phyloP scores from a whole-genome alignment of 2,888 invertebrate genomes.

The Dexiosoma caninum region DNA sequence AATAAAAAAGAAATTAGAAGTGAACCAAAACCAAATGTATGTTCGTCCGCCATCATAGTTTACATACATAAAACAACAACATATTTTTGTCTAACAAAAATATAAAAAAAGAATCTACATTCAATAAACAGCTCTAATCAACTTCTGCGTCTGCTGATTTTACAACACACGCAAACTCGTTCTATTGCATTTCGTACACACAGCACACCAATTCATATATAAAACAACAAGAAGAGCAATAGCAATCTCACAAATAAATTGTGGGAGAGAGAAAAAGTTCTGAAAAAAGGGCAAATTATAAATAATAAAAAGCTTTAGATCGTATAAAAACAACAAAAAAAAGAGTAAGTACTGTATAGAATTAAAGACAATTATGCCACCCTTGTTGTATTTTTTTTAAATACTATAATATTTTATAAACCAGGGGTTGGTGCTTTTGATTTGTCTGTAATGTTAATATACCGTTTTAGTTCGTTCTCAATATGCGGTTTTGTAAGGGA shows the following conservation, averaged over 20 bases:
- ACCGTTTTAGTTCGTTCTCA: background rate
- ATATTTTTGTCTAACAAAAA: constrained; percentile 53
- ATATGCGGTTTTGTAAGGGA: background rate
- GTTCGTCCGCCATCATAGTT: constrained; percentile 57
- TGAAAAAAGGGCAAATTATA: constrained; percentile 7
- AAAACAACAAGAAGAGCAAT: constrained; percentile 9
- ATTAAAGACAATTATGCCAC: background rate
- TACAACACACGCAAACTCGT: constrained; percentile 51
- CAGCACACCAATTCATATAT: constrained; percentile 8
- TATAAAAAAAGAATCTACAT: constrained; percentile 21
- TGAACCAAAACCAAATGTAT: constrained; percentile 50
- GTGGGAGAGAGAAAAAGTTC: constrained; percentile 32
- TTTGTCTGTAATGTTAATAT: background rate
- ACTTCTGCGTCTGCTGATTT: constrained; percentile 55
- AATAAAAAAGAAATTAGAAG: constrained; percentile 38
- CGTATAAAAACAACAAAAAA: constrained; percentile 21
- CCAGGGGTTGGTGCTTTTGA: constrained; percentile 15
- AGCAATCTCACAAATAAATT: background rate
- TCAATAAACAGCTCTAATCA: constrained; percentile 47
- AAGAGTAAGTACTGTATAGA: constrained; percentile 28
- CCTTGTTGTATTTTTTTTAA: background rate
- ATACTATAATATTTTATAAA: background rate
- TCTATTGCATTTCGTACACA: background rate
- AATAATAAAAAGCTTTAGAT: constrained; percentile 19
- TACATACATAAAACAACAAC: constrained; percentile 45